Evolutionary conservation across 1,140 invertebrate species (phyloP), one percentile per base, ranked within the genome.

Genomic region (Diprion similis): DNA sequence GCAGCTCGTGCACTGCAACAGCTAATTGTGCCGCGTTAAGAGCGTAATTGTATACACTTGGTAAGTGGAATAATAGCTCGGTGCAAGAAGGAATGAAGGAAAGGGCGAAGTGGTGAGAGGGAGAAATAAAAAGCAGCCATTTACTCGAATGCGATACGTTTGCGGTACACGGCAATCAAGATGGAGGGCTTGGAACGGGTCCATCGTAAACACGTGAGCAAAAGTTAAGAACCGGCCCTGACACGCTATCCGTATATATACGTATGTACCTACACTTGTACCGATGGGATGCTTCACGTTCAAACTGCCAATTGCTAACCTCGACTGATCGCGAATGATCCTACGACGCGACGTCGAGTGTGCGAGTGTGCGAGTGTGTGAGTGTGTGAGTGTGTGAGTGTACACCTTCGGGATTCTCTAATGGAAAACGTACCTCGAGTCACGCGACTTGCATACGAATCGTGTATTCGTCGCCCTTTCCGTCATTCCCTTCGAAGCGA

Each of bases 181-280:
- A 59, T 59, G 51, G 51, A 59, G 51, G 51, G 51, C 51, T 59
- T 17, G 51, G n/a, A 59, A 59, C 51, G 51, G 51, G 51, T 59
- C 51, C 51, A 59, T 59, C 51, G 51, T 59, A 13, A 59, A 59
- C n/a, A 59, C n/a, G 51, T 59, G 51, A 59, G 51, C 66, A 77
- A 79, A 81, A 77, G 81, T 79, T 80, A 82, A 82, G 72, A 84
- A 82, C 81, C 82, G 82, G 78, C 79, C 80, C 79, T 82, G 82
- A 84, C 82, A 81, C 75, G 78, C 76, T 77, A 13, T 59, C n/a
- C 78, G 51, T 74, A 69, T 15, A 73, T 17, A 66, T 71, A 19
- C 71, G 10, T 24, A 51, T 45, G 65, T 51, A 46, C 68, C 65
- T 51, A 66, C 37, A 66, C 51, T 13, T 59, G 9, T 59, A 59